A percentile compares a stretch with the other conserved stretches of the same genome.
Evolutionary conservation across 2,113 vertebrate genomes (phyloP).

Genomic region (Malurus melanocephalus): DNA sequence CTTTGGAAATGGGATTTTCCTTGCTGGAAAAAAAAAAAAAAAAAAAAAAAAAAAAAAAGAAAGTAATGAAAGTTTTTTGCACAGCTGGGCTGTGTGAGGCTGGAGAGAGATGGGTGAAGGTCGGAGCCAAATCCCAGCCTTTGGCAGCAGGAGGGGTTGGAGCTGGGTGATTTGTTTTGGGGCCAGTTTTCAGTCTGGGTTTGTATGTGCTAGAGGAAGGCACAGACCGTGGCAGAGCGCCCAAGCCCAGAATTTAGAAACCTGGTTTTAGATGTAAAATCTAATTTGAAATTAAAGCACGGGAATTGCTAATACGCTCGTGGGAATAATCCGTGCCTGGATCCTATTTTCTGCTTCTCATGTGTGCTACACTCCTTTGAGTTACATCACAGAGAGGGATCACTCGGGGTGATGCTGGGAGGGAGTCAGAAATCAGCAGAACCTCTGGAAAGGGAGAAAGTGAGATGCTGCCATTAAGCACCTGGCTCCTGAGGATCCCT

Average conservation of each 20-base stretch:
- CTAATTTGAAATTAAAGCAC: slow-evolving; percentile 25
- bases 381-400: neutral
- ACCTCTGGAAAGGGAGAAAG: neutral
- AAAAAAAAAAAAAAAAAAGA: neutral
- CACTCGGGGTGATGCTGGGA: neutral
- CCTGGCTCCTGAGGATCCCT: neutral
- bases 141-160: neutral
- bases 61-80: neutral
- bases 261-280: slow-evolving; percentile 2
- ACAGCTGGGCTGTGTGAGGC: neutral
- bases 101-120: neutral
- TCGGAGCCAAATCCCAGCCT: neutral
- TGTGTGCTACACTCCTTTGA: neutral
- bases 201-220: neutral
- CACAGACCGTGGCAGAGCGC: neutral
- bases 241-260: slow-evolving; percentile 4
- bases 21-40: neutral
- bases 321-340: neutral
- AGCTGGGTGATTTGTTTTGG: neutral
- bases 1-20: neutral
- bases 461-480: neutral
- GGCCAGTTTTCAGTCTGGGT: neutral
- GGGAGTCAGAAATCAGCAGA: neutral
- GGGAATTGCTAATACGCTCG: neutral
- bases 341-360: neutral